Conservation (phyloP, 2,888 invertebrate genomes). For the Cephus nigrinus region DNA sequence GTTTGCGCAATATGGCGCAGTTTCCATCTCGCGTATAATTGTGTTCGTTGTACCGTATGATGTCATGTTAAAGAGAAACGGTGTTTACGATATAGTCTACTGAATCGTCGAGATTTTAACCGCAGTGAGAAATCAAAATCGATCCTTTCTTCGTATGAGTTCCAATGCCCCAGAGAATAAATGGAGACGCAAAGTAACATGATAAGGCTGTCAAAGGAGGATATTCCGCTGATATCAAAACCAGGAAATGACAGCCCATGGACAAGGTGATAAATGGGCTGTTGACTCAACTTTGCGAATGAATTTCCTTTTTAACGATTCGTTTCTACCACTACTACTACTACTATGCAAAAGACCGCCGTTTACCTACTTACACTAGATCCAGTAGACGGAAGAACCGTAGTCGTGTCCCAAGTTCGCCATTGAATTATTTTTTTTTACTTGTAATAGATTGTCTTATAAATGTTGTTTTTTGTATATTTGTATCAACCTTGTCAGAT, state of each 20-base stretch:
- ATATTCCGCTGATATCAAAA: conserved; percentile 77
- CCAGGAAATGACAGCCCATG: conserved; percentile 72
- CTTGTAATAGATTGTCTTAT: too few relatives aligned
- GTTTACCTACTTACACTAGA: background rate
- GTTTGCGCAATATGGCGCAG: background rate
- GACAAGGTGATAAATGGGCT: conserved; percentile 69
- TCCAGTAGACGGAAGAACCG: background rate
- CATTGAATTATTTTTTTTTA: background rate
- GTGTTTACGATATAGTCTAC: background rate
- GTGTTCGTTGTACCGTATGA: background rate
- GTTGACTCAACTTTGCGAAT: conserved; percentile 9
- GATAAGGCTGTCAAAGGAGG: conserved; percentile 73
- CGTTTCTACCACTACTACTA: background rate
- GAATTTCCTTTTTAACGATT: conserved; percentile 1
- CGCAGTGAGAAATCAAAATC: background rate
- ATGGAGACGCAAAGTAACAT: conserved; percentile 68
- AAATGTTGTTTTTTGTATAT: background rate
- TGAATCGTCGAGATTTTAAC: background rate
- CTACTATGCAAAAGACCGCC: background rate
- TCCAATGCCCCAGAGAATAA: conserved; percentile 32
- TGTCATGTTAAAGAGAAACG: background rate
- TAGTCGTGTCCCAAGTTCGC: background rate
- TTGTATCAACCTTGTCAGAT: background rate
- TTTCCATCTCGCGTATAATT: background rate
- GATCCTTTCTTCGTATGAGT: conserved; percentile 8